Base-by-base conservation (phyloP, 2,113 vertebrate species). In the Pteropus alecto region DNA sequence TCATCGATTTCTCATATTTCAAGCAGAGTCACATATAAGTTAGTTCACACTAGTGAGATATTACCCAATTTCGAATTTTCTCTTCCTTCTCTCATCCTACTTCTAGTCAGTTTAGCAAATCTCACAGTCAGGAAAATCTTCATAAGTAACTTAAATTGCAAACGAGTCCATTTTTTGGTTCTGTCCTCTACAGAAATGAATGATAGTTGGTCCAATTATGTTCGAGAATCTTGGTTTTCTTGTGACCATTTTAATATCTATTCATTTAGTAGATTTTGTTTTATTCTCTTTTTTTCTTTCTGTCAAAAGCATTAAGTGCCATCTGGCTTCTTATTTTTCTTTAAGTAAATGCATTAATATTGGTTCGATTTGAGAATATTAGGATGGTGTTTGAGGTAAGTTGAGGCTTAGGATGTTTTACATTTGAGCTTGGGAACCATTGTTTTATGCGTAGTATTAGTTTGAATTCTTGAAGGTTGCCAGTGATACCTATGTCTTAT, bases 381-480 rank as follows among this genome's bases (percentile, higher is more conserved):
- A 61, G 18, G 28, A 48, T 0, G 83, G 22, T 78, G 11, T 94
- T 87, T 78, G 73, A 94, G 41, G 26, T 63, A 82, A 65, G 33
- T 46, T 78, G 78, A 81, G 82, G 68, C 43, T 21, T 68, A 41
- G 46, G 35, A 54, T 84, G 8, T 92, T 95, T 97, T 61, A 78
- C 14, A 70, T 87, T 79, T 96, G 30, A 60, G 21, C 10, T 56
- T 96, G 28, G 7, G 79, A 93, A 61, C 5, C 48, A 74, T 60
- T 81, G 41, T 78, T 96, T 93, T 67, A 33, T 86, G 58, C 61
- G 14, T 76, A 86, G 26, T 68, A 84, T 30, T 76, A 67, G 67
- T 90, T 92, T 84, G 48, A 74, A n/a, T 30, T 89, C 22, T 89
- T 94, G 51, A 93, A 95, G 81, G 21, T 84, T 87, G 19, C 60